These are phyloP conservation scores for Darevskia mixta DNA, from an alignment of 2,797 vertebrate genomes.

Conservation along the genomic window DNA sequence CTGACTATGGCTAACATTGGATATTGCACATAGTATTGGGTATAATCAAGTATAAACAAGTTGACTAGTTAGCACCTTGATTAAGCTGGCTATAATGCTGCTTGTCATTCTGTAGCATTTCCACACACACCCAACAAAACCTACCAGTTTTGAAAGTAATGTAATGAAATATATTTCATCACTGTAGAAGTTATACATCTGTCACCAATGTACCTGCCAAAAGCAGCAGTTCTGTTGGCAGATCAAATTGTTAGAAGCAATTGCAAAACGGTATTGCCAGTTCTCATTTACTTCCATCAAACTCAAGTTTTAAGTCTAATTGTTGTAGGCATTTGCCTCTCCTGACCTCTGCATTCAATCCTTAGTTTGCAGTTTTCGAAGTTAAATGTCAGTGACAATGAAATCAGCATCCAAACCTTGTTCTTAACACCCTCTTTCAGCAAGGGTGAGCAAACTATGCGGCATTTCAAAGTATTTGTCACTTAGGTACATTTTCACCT, in stretches of 20 bases:
- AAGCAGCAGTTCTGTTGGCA: not conserved
- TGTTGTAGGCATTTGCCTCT: not conserved
- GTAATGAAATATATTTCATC: not conserved
- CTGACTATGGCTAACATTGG: too few species aligned
- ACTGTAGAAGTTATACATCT: not conserved
- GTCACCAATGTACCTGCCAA: not conserved
- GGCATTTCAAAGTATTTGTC: not conserved
- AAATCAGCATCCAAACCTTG: not conserved
- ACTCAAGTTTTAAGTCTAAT: not conserved
- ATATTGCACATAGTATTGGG: too few species aligned
- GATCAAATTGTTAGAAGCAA: not conserved
- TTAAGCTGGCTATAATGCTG: not conserved
- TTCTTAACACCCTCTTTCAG: not conserved
- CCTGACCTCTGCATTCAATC: fast-evolving
- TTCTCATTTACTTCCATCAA: not conserved
- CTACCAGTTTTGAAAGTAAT: not conserved
- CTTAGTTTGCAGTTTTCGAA: not conserved
- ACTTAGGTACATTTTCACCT: not conserved
- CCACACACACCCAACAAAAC: not conserved
- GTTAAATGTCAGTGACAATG: not conserved
- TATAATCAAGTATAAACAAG: too few species aligned
- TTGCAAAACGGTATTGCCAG: not conserved
- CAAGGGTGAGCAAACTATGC: too few species aligned
- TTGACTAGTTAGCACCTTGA: too few species aligned
- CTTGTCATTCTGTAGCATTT: not conserved